phyloP scores from a whole-genome alignment of 2,113 vertebrate species.

The Xiphias gladius region DNA sequence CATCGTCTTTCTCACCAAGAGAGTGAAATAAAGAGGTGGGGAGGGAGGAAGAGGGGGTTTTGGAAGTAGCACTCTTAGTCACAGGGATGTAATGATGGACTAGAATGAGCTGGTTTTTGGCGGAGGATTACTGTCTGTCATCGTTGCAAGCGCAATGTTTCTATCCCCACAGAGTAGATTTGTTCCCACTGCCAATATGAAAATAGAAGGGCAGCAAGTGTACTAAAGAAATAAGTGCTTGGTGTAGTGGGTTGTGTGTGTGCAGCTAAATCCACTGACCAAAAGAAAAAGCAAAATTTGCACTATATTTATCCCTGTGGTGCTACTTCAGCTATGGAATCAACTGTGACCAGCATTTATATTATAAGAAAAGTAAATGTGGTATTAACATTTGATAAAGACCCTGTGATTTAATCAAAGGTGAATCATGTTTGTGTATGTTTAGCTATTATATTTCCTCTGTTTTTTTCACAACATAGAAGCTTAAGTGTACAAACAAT shows the following conservation, averaged over 20 bases:
- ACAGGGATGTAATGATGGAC: slow-evolving; percentile 73
- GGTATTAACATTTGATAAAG: neutral
- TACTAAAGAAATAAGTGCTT: slow-evolving; percentile 27
- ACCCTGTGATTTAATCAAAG: slow-evolving; percentile 1
- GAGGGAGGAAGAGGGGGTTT: neutral
- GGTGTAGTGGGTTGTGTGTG: slow-evolving; percentile 9
- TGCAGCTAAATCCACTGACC: slow-evolving; percentile 18
- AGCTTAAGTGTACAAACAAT: neutral
- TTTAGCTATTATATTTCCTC: neutral
- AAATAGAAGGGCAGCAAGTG: slow-evolving; percentile 54
- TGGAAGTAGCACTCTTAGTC: slow-evolving; percentile 63
- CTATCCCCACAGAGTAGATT: slow-evolving; percentile 70
- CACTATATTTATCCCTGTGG: slow-evolving; percentile 9
- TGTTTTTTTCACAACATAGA: neutral
- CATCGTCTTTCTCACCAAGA: slow-evolving; percentile 46
- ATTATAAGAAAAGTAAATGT: neutral
- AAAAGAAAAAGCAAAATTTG: slow-evolving; percentile 50
- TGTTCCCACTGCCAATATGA: slow-evolving; percentile 55
- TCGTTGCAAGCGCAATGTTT: slow-evolving; percentile 48
- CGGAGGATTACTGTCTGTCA: slow-evolving; percentile 76
- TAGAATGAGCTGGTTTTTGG: slow-evolving; percentile 75
- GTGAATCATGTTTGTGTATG: neutral
- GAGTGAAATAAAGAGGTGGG: slow-evolving; percentile 10
- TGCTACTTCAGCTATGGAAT: neutral
- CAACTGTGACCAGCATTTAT: slow-evolving; percentile 8